phyloP scores from a whole-genome alignment of 2,888 invertebrate genomes.

The Coelogynopora nodosa region DNA sequence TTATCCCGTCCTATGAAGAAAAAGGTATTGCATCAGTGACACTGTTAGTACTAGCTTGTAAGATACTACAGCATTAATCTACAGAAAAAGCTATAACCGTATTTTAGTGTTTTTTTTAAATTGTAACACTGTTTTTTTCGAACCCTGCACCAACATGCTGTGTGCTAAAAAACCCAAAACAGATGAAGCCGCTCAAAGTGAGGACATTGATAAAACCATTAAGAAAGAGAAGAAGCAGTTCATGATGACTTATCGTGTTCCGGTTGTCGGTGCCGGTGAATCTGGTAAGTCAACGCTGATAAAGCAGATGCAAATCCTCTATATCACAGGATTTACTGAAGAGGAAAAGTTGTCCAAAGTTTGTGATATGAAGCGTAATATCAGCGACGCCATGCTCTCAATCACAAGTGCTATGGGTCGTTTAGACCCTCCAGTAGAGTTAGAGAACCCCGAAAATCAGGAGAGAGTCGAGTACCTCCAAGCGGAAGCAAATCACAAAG shows the following conservation, averaged over 20 bases:
- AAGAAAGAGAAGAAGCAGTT: conserved; percentile 79
- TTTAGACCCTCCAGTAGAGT: conserved; percentile 86
- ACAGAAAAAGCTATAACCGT: too few relatives aligned
- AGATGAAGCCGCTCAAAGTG: conserved; percentile 59
- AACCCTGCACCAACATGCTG: too few relatives aligned
- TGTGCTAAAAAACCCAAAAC: background rate
- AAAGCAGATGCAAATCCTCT: conserved; percentile 97
- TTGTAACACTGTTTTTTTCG: too few relatives aligned
- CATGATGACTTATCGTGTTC: conserved; percentile 44
- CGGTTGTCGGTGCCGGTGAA: conserved; percentile 79
- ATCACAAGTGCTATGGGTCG: conserved; percentile 98
- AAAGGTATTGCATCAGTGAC: too few relatives aligned
- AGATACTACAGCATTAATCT: too few relatives aligned
- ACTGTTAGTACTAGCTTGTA: too few relatives aligned
- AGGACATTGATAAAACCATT: conserved; percentile 95
- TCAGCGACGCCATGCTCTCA: conserved; percentile 60
- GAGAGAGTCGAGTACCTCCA: conserved; percentile 87
- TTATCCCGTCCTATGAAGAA: too few relatives aligned
- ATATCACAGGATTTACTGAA: conserved; percentile 85
- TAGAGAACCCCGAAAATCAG: conserved; percentile 89
- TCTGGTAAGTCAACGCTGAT: conserved; percentile 99
- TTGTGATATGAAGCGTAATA: conserved; percentile 39
- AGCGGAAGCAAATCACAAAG: conserved; percentile 82
- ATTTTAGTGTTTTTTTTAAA: too few relatives aligned
- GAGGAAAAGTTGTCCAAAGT: conserved; percentile 74